phyloP scores from a whole-genome alignment of 2,113 vertebrate genomes.

The Etheostoma cragini region DNA sequence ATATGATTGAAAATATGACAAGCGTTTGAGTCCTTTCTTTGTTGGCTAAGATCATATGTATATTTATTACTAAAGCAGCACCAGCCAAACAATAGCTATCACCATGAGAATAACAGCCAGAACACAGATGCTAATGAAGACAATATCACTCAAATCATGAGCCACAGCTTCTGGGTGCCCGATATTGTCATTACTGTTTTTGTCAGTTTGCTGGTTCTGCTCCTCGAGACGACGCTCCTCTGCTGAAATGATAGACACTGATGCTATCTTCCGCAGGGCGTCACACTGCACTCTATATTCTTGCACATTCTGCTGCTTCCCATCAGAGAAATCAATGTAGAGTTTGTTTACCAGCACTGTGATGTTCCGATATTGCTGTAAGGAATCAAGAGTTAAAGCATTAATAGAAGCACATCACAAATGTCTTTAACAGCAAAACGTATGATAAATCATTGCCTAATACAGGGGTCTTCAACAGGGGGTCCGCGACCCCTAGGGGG shows the following conservation, averaged over 20 bases:
- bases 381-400: slow-evolving; percentile 34
- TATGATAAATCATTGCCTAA: background rate
- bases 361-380: slow-evolving; percentile 91
- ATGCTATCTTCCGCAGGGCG: slow-evolving; percentile 90
- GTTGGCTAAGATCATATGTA: background rate
- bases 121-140: slow-evolving; percentile 97
- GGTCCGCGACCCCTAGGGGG: too few relatives aligned
- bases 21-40: slow-evolving; percentile 6
- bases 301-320: slow-evolving; percentile 86
- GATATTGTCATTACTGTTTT: slow-evolving; percentile 23
- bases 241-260: slow-evolving; percentile 86
- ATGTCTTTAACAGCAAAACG: background rate
- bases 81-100: slow-evolving; percentile 93
- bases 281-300: slow-evolving; percentile 94
- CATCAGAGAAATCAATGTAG: slow-evolving; percentile 91
- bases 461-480: too few relatives aligned
- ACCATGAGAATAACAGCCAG: slow-evolving; percentile 96
- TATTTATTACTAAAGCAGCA: slow-evolving; percentile 85
- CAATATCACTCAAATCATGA: slow-evolving; percentile 92
- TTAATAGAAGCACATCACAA: slow-evolving; percentile 7
- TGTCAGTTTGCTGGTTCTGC: slow-evolving; percentile 84
- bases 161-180: slow-evolving; percentile 65
- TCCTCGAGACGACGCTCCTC: slow-evolving; percentile 84
- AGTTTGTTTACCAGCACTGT: slow-evolving; percentile 92
- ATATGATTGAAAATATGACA: slow-evolving; percentile 34